These are phyloP conservation scores for Oscheius sp. DNA, from an alignment of 2,888 invertebrate genomes.

Conservation along the genomic window DNA sequence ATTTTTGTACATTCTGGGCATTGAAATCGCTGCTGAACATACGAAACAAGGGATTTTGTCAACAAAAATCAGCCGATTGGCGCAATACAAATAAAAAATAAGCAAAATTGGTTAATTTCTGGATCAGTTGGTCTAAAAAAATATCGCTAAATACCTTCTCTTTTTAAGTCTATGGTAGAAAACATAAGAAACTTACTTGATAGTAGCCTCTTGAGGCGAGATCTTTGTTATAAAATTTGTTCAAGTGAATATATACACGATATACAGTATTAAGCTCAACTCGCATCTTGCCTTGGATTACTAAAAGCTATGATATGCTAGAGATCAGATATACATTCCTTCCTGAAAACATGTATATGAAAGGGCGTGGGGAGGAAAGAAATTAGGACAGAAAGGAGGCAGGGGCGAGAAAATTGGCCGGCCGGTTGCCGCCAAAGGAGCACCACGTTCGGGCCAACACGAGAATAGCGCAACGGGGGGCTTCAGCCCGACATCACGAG, in stretches of 20 bases:
- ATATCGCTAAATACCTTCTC: not conserved
- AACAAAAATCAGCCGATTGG: no score
- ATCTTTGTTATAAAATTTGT: conserved; percentile 60
- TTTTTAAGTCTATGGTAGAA: not conserved
- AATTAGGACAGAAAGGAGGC: not conserved
- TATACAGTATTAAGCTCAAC: conserved; percentile 53
- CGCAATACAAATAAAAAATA: no score
- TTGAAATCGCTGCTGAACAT: no score
- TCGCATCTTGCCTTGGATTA: conserved; percentile 33
- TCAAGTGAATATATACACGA: conserved; percentile 49
- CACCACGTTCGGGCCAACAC: not conserved
- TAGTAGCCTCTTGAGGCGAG: conserved; percentile 60
- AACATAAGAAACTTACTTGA: conserved; percentile 42
- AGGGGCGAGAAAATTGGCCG: not conserved
- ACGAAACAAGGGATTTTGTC: no score
- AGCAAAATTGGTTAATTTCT: no score
- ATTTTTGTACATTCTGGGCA: not conserved
- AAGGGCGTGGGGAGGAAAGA: not conserved
- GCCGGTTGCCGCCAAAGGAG: not conserved
- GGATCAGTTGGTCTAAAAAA: no score
- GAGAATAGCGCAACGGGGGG: not conserved
- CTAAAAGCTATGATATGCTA: conserved; percentile 12
- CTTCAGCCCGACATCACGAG: no score
- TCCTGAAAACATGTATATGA: not conserved
- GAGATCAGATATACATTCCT: not conserved